Conservation (phyloP, 2,113 vertebrate species). For the Macaca nemestrina region DNA sequence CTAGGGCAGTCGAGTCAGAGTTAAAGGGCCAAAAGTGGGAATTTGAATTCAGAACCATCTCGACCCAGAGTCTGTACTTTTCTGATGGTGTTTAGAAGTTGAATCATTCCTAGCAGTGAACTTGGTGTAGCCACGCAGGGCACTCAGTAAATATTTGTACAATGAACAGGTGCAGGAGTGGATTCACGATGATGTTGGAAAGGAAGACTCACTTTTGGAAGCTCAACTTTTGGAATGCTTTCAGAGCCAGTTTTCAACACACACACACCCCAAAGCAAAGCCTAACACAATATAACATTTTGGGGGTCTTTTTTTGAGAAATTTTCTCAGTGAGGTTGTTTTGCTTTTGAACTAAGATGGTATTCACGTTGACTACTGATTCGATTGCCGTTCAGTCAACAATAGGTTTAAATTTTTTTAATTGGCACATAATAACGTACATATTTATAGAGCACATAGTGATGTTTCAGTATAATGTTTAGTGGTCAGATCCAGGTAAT, state of each 20-base stretch:
- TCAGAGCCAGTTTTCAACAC: background rate
- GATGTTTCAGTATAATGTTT: background rate
- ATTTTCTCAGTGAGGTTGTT: background rate
- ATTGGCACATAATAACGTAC: background rate
- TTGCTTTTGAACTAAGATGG: background rate
- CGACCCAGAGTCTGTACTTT: background rate
- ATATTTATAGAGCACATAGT: background rate
- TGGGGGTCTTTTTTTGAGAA: background rate
- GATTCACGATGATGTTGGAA: accelerated
- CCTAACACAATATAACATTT: no score
- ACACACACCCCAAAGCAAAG: background rate
- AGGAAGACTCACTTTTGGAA: background rate
- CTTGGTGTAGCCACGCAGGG: accelerated
- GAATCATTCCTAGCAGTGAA: background rate
- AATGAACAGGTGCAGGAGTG: no score
- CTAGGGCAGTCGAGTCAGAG: background rate
- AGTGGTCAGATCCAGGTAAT: background rate
- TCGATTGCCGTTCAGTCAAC: background rate
- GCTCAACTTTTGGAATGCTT: background rate
- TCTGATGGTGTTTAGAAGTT: background rate
- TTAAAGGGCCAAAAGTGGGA: background rate
- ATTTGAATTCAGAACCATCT: background rate
- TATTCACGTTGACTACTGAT: background rate
- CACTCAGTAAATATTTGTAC: background rate
- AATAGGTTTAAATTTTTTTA: background rate